Base-by-base conservation (phyloP, 1,140 invertebrate genomes). In the Homarus americanus region DNA sequence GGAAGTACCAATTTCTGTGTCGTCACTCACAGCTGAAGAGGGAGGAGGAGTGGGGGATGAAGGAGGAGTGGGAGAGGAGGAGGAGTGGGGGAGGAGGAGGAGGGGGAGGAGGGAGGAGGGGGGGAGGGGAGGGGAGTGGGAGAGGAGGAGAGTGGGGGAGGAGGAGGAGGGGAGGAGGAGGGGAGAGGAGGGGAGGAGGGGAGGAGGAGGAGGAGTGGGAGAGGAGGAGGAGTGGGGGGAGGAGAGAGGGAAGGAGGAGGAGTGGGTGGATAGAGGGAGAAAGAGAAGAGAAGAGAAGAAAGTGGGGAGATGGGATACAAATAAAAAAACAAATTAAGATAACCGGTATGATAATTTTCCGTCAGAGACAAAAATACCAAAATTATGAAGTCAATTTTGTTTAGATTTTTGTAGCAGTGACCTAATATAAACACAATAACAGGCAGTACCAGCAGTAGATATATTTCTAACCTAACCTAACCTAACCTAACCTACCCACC, bases 1-100 rank as follows among this genome's bases (percentile, higher is more conserved):
- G 63, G n/a, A 69, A 69, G 63, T 69, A 69, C n/a, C 63, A 69
- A 69, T 69, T 69, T 69, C n/a, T 69, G 63, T 32, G 63, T 69
- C 63, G 63, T 69, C 63, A 69, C 63, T 69, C 63, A 69, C 10
- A 7, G 2, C 12, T 17, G n/a, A 2, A 10, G n/a, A 28, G n/a
- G 9, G 24, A 24, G 63, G n/a, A 9, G 28, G 28, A 32, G 63
- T 69, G 63, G 24, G 5, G n/a, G 63, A 32, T 2, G 58, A 63
- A 24, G 63, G 10, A 69, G 63, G 28, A 24, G 63, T 7, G n/a
- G 63, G 9, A 32, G 7, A 28, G 4, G n/a, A 32, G n/a, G 5
- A 9, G 24, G 7, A 9, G 12, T 32, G 9, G 2, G 10, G 63
- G 15, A 4, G 20, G 0, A n/a, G n/a, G 63, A 20, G 63, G n/a